Evolutionary conservation across 2,113 vertebrate genomes (phyloP), one percentile per base, ranked within the genome.

Genomic region (Melanerpes formicivorus): DNA sequence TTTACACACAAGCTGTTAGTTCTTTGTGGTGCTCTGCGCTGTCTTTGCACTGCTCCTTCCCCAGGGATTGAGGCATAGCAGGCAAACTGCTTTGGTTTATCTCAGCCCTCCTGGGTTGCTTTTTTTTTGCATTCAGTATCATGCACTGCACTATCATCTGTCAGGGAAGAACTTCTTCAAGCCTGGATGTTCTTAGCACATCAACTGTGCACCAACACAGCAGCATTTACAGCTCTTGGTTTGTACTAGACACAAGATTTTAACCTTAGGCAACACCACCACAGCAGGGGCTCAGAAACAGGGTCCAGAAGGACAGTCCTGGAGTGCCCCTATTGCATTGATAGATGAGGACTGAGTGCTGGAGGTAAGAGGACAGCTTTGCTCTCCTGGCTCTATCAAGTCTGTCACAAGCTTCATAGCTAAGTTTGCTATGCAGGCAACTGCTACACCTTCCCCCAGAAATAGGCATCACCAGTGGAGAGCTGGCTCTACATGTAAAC

Each of bases 1-100:
- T 92, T 87, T 81, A 63, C 76, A 77, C 85, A 77, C 81, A 87
- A 54, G 78, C 85, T 89, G 76, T 88, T 79, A 65, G 64, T 25
- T 60, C 79, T 90, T 46, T 2, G 0, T 63, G 83, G 34, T 84
- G 54, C 81, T 85, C 62, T 13, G 15, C 5, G 6, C 70, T 48
- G 32, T 23, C 83, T 90, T 72, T 78, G 65, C 70, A 48, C 60
- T 72, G 62, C 29, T 56, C 56, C 30, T 40, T 44, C 69, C 66
- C 74, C 15, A 17, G 56, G 62, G 67, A 56, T 1, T 19, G 37
- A 65, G 29, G 55, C 5, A 0, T 21, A 54, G n/a, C 42, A 4
- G 14, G 26, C 3, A 3, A 58, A 64, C 34, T 42, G 55, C 32
- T 50, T 40, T 48, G 27, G 21, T 67, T 67, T 75, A 4, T 14